Percentiles rank a stretch among this genome's conserved stretches.
Evolutionary conservation across 1,140 invertebrate genomes (phyloP).

Genomic region (Amphibalanus amphitrite): DNA sequence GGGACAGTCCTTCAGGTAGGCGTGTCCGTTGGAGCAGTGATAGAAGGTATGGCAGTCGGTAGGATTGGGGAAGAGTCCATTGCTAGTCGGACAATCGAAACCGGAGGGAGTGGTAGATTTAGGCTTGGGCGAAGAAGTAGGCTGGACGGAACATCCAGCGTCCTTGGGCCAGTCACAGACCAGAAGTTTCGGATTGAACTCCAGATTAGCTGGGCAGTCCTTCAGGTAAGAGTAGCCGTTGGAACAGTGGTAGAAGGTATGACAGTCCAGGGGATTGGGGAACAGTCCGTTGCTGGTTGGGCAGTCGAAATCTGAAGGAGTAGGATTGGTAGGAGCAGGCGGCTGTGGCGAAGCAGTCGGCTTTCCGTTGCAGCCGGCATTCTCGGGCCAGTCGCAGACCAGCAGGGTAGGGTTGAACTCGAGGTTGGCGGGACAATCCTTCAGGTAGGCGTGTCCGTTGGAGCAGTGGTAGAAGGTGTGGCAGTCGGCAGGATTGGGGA

Average conservation of each 20-base stretch:
- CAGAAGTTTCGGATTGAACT: slow-evolving; percentile 15
- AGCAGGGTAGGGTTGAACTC: too few relatives aligned
- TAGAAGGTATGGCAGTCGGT: slow-evolving; percentile 18
- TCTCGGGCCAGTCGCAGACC: too few relatives aligned
- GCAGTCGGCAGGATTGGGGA: neutral
- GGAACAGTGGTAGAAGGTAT: slow-evolving; percentile 11
- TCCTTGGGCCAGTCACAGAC: too few relatives aligned
- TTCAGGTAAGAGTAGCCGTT: slow-evolving; percentile 14
- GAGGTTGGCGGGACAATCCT: too few relatives aligned
- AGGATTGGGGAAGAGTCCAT: slow-evolving; percentile 17
- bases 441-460: too few relatives aligned
- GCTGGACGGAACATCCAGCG: too few relatives aligned
- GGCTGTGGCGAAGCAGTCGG: slow-evolving; percentile 5
- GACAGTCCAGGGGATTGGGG: slow-evolving; percentile 12
- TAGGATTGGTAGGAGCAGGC: too few relatives aligned
- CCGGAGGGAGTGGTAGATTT: too few relatives aligned
- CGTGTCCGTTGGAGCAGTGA: slow-evolving; percentile 18
- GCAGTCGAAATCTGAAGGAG: neutral
- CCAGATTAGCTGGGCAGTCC: slow-evolving; percentile 16
- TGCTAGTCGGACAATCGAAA: neutral
- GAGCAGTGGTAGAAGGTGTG: too few relatives aligned
- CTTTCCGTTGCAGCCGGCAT: neutral
- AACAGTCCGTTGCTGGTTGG: slow-evolving; percentile 9
- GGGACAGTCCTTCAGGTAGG: slow-evolving; percentile 40
- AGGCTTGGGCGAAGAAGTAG: too few relatives aligned